Conservation (phyloP, 2,888 invertebrate species). For the Amblyjoppa proteus region DNA sequence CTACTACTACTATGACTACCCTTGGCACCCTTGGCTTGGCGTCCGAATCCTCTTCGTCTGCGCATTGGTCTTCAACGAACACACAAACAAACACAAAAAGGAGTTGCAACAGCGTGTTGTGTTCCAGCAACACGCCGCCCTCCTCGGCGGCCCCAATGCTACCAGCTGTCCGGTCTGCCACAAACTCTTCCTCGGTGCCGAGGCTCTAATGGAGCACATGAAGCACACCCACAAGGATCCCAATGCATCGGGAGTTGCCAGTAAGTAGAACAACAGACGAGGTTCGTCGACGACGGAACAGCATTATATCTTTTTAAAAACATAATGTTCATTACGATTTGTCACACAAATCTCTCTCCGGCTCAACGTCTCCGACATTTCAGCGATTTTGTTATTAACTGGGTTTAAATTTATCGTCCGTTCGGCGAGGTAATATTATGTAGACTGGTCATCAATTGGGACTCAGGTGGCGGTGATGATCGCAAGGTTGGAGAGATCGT, state of each 20-base stretch:
- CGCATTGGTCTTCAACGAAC: constrained; percentile 68
- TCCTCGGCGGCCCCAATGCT: constrained; percentile 96
- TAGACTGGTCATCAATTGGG: neutral
- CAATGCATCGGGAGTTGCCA: constrained; percentile 94
- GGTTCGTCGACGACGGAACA: constrained; percentile 39
- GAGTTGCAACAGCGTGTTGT: constrained; percentile 97
- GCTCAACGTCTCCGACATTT: constrained; percentile 14
- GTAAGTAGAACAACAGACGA: constrained; percentile 87
- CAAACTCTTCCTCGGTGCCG: constrained; percentile 96
- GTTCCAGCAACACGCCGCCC: constrained; percentile 97
- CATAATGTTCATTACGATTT: neutral
- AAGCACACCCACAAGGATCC: constrained; percentile 98
- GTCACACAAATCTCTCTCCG: constrained; percentile 18
- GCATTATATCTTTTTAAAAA: neutral
- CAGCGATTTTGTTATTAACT: neutral
- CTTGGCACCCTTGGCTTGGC: constrained; percentile 76
- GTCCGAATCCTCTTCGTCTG: constrained; percentile 74
- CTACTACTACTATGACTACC: constrained; percentile 70
- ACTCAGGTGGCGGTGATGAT: constrained; percentile 32
- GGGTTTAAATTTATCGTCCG: constrained; percentile 1
- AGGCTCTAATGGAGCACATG: constrained; percentile 98
- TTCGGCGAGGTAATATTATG: neutral
- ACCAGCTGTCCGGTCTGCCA: constrained; percentile 97
- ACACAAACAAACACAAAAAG: constrained; percentile 81
- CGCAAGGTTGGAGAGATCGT: constrained; percentile 14